Evolutionary conservation across 1,140 invertebrate genomes (phyloP).

Genomic region (Pteromalus puparum): DNA sequence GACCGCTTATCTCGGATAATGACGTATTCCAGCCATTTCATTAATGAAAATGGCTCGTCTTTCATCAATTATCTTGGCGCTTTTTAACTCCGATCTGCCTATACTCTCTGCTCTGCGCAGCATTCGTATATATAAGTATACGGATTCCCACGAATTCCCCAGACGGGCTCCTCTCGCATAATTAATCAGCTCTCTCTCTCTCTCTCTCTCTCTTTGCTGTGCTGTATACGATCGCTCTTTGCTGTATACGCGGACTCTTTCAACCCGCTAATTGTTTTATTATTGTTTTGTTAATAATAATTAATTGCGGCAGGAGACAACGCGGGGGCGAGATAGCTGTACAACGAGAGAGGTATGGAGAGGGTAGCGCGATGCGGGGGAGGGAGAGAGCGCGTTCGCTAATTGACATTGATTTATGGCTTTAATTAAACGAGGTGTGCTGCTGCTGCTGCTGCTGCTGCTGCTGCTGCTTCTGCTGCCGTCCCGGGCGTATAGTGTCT

Average conservation of each 20-base stretch:
- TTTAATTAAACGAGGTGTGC: slow-evolving; percentile 72
- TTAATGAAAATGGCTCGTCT: slow-evolving; percentile 39
- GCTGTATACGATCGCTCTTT: too few relatives aligned
- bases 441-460: neutral
- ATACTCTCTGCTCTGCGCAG: too few relatives aligned
- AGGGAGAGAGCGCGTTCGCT: slow-evolving; percentile 10
- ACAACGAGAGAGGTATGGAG: neutral
- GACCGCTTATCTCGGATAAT: slow-evolving; percentile 35
- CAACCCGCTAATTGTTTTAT: slow-evolving; percentile 63
- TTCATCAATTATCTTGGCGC: slow-evolving; percentile 9
- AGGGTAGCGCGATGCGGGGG: neutral
- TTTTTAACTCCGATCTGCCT: slow-evolving; percentile 4
- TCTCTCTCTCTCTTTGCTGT: too few relatives aligned
- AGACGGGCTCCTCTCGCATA: neutral
- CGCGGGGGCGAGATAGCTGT: neutral
- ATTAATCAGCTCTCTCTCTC: slow-evolving; percentile 17
- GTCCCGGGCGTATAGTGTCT: slow-evolving; percentile 63
- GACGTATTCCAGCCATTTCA: slow-evolving; percentile 38
- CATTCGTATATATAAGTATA: neutral
- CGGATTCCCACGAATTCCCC: slow-evolving; percentile 29
- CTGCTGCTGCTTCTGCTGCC: slow-evolving; percentile 23
- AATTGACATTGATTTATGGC: slow-evolving; percentile 75
- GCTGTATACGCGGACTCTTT: neutral
- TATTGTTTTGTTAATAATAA: slow-evolving; percentile 71
- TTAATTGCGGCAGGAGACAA: slow-evolving; percentile 61